phyloP scores from a whole-genome alignment of 2,797 vertebrate species.

The Novumbra hubbsi region DNA sequence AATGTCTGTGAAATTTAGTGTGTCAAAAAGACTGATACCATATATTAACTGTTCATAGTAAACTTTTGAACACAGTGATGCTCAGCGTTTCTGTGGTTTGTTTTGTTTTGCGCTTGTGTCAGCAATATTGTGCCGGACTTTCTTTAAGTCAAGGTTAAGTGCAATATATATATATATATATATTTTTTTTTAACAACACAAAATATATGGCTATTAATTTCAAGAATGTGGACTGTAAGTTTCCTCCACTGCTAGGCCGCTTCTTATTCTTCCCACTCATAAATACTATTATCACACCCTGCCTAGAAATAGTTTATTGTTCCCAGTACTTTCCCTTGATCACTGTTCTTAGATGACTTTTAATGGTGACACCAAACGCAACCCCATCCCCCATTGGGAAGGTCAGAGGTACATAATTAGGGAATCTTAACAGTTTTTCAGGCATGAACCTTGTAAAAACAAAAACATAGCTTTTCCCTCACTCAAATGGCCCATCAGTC shows the following conservation, averaged over 20 bases:
- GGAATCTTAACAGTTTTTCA: not conserved
- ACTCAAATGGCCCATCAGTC: not conserved
- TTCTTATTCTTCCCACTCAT: constrained; percentile 13
- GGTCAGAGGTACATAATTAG: not conserved
- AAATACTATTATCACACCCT: constrained; percentile 3
- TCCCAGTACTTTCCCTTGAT: not conserved
- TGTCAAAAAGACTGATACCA: not conserved
- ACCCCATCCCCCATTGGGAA: not conserved
- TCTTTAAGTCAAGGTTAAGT: constrained; percentile 11
- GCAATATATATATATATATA: constrained; percentile 24
- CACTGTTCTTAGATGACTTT: not conserved
- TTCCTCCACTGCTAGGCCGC: constrained; percentile 18
- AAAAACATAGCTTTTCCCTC: not conserved
- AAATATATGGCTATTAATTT: constrained; percentile 6
- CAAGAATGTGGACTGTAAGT: not conserved
- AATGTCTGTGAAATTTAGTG: not conserved
- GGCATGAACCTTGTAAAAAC: not conserved
- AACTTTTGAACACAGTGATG: constrained; percentile 2
- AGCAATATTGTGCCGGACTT: constrained; percentile 18
- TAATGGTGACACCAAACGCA: not conserved
- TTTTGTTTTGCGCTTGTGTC: constrained; percentile 7
- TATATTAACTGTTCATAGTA: constrained; percentile 18
- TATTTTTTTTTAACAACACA: not conserved
- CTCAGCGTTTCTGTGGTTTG: constrained; percentile 5
- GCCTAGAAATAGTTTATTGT: not conserved